phyloP scores from a whole-genome alignment of 2,888 invertebrate genomes.

The Campoletis raptor region DNA sequence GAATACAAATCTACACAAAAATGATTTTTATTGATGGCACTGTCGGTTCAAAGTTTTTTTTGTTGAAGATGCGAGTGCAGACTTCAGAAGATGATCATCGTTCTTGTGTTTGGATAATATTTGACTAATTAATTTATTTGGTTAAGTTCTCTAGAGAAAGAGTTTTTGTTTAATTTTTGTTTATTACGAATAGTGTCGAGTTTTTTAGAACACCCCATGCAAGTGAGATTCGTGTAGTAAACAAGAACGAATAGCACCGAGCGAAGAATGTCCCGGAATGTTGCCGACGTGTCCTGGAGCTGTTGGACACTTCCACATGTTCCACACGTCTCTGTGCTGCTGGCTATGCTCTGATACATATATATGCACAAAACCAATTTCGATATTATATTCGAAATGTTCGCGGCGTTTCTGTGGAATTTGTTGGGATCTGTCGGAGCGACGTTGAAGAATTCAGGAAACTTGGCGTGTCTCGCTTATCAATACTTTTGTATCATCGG shows the following conservation, averaged over 20 bases:
- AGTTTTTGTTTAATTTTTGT: not conserved
- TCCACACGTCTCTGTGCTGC: slow-evolving; percentile 25
- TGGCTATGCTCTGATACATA: not conserved
- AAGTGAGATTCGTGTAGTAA: not conserved
- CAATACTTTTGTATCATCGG: slow-evolving; percentile 17
- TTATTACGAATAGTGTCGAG: not conserved
- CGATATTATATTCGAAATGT: slow-evolving; percentile 42
- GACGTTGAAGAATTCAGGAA: slow-evolving; percentile 14
- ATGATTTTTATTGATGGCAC: not conserved
- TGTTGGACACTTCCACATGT: slow-evolving; percentile 35
- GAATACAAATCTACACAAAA: not conserved
- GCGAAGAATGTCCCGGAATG: slow-evolving; percentile 19
- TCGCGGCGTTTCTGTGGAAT: slow-evolving; percentile 12
- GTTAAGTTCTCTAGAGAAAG: not conserved
- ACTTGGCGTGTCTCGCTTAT: not conserved
- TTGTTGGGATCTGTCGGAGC: slow-evolving; percentile 22
- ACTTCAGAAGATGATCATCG: no score
- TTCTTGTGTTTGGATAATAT: no score
- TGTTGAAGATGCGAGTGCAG: no score
- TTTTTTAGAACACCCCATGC: not conserved
- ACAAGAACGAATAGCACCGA: not conserved
- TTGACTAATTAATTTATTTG: no score
- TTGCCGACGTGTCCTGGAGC: slow-evolving; percentile 15
- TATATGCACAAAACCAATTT: slow-evolving; percentile 26
- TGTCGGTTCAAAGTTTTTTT: not conserved